Evolutionary conservation across 2,113 vertebrate genomes (phyloP).

Genomic region (Brachypodius melanocephalos): DNA sequence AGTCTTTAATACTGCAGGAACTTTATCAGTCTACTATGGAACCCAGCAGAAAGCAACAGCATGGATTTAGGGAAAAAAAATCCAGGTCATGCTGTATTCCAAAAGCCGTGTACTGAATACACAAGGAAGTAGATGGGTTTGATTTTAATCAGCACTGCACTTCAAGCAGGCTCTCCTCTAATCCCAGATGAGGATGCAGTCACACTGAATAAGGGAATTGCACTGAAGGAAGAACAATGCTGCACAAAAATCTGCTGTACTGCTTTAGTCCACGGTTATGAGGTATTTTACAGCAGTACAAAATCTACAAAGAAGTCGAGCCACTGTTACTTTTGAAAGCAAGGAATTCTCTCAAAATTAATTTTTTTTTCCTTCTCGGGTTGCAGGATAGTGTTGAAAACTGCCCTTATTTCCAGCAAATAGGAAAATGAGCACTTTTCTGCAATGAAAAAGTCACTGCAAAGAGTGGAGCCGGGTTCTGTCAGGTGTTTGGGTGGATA

Average conservation of each 20-base stretch:
- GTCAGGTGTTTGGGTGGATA: neutral
- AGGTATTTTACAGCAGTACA: neutral
- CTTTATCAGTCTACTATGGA: neutral
- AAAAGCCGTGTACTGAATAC: neutral
- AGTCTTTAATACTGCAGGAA: neutral
- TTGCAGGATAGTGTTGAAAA: neutral
- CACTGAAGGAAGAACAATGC: neutral
- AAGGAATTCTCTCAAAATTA: neutral
- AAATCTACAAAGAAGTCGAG: neutral
- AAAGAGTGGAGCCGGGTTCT: rapidly evolving
- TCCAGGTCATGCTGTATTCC: neutral
- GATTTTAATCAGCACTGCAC: neutral
- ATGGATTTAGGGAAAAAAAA: too few species aligned
- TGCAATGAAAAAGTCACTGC: neutral
- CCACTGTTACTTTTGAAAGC: neutral
- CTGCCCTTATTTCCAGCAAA: neutral
- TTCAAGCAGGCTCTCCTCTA: neutral
- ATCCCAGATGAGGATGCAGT: neutral
- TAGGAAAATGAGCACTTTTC: neutral
- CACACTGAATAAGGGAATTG: neutral
- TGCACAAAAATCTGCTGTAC: neutral
- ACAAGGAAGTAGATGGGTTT: neutral
- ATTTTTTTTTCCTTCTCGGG: neutral
- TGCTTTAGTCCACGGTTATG: neutral
- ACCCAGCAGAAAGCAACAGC: neutral